phyloP scores from a whole-genome alignment of 2,888 invertebrate species.

The Torymus aiolomorphi region DNA sequence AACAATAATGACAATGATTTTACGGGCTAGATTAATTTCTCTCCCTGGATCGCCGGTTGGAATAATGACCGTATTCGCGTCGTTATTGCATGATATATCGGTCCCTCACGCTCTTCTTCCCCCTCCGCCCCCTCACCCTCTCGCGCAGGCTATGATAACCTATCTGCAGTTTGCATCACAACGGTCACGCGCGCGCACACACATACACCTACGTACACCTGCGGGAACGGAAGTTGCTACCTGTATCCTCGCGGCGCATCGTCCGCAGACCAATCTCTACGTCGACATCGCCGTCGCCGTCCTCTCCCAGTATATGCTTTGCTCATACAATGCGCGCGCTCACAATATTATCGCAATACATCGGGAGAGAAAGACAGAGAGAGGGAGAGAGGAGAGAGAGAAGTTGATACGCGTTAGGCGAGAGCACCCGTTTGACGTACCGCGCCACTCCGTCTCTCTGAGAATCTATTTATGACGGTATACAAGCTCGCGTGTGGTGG shows the following conservation, averaged over 20 bases:
- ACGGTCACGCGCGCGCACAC: neutral
- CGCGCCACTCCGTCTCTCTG: neutral
- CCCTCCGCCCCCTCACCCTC: neutral
- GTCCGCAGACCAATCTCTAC: neutral
- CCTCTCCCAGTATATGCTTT: neutral
- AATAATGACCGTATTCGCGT: slow-evolving; percentile 46
- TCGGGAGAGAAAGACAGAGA: too few species aligned
- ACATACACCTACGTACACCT: neutral
- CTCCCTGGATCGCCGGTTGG: slow-evolving; percentile 14
- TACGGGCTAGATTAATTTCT: slow-evolving; percentile 48
- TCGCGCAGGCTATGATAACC: slow-evolving; percentile 10
- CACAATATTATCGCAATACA: slow-evolving; percentile 26
- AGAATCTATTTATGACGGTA: too few species aligned
- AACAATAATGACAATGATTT: slow-evolving; percentile 47
- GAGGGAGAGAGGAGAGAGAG: neutral
- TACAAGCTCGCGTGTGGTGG: too few species aligned
- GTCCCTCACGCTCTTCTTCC: neutral
- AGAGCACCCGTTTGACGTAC: slow-evolving; percentile 12
- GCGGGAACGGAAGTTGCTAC: neutral
- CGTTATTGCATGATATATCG: slow-evolving; percentile 41
- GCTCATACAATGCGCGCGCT: neutral
- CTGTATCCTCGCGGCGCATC: neutral
- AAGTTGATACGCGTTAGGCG: slow-evolving; percentile 18
- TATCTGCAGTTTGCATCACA: slow-evolving; percentile 32
- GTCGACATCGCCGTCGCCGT: neutral